A percentile compares a stretch with the other conserved stretches of the same genome.
Conservation (phyloP, 2,888 invertebrate genomes). For the Andrena flavipes region DNA sequence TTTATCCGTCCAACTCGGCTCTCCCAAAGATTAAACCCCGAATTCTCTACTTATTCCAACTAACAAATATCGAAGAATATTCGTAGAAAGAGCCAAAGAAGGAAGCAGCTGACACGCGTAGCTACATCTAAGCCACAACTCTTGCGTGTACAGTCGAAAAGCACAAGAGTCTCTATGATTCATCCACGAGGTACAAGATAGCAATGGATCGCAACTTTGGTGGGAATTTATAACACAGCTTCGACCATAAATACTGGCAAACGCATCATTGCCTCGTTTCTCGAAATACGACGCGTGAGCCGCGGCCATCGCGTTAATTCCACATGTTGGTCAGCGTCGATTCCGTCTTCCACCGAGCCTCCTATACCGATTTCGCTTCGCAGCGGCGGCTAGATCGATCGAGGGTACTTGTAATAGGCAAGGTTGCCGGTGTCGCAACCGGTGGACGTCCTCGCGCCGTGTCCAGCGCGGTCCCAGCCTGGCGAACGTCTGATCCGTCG, state of each 20-base stretch:
- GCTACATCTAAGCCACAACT: background rate
- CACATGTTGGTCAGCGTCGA: background rate
- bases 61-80: no score
- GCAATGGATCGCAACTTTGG: constrained; percentile 5
- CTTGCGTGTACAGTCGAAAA: constrained; percentile 13
- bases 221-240: constrained; percentile 28
- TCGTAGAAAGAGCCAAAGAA: no score
- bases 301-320: background rate
- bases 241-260: constrained; percentile 26
- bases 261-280: constrained; percentile 10
- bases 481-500: constrained; percentile 35
- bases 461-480: constrained; percentile 33
- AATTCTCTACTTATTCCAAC: no score
- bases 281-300: constrained; percentile 8
- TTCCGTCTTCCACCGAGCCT: background rate
- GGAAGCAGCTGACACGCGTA: no score
- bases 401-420: constrained; percentile 10
- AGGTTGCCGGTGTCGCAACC: constrained; percentile 43
- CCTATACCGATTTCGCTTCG: background rate
- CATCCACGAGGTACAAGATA: constrained; percentile 9
- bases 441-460: constrained; percentile 16
- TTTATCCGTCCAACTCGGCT: no score
- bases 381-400: background rate
- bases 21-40: no score
- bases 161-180: constrained; percentile 27